Evolutionary conservation across 2,888 invertebrate species (phyloP).

Genomic region (Cactoblastis cactorum): DNA sequence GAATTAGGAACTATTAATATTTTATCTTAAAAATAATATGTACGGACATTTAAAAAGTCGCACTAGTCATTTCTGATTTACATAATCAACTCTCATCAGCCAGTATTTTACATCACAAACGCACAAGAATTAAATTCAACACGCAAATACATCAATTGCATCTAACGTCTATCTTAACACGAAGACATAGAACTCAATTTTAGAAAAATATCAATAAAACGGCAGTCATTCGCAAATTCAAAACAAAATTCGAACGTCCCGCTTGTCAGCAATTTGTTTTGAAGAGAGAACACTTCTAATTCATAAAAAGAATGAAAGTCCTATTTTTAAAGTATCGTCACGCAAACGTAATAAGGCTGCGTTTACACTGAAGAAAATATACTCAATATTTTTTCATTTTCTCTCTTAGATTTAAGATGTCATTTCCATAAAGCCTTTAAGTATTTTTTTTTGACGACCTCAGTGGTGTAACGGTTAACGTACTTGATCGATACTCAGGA

Average conservation of each 20-base stretch:
- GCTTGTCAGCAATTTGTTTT: slow-evolving; percentile 79
- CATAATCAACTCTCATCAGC: slow-evolving; percentile 70
- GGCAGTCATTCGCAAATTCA: slow-evolving; percentile 58
- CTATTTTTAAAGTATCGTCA: slow-evolving; percentile 75
- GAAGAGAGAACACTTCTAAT: slow-evolving; percentile 76
- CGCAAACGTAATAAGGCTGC: slow-evolving; percentile 51
- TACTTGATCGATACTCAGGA: no score
- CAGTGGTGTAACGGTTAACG: no score
- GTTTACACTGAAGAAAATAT: no score
- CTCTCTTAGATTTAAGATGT: no score
- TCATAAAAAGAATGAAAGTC: slow-evolving; percentile 72
- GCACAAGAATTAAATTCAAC: slow-evolving; percentile 58
- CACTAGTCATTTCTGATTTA: slow-evolving; percentile 52
- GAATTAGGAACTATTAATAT: slow-evolving; percentile 24
- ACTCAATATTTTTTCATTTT: no score
- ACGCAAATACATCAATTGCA: slow-evolving; percentile 24
- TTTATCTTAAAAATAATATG: slow-evolving; percentile 13
- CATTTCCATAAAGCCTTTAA: no score
- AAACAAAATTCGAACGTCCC: slow-evolving; percentile 67
- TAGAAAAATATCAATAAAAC: slow-evolving; percentile 24
- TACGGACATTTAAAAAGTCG: slow-evolving; percentile 41
- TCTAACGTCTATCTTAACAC: slow-evolving; percentile 25
- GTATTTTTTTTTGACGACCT: no score
- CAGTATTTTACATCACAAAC: slow-evolving; percentile 64
- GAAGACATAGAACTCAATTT: slow-evolving; percentile 25